Percentiles rank a stretch among this genome's conserved stretches.
Evolutionary conservation across 2,113 vertebrate genomes (phyloP).

Genomic region (Micromys minutus): DNA sequence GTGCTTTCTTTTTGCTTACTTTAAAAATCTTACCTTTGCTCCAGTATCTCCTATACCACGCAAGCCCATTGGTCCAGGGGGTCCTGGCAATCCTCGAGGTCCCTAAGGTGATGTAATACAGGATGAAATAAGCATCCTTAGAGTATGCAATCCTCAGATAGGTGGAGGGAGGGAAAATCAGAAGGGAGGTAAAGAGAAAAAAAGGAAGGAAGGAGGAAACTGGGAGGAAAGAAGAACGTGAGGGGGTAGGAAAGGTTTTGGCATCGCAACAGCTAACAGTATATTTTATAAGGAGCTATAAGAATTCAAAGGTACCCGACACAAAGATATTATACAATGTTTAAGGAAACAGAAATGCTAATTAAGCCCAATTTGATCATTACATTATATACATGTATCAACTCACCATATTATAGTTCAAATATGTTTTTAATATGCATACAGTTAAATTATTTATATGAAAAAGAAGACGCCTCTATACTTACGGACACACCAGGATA

Average conservation of each 20-base stretch:
- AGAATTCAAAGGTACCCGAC: background rate
- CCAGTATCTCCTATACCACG: constrained; percentile 89
- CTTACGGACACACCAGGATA: constrained; percentile 88
- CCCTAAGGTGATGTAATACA: constrained; percentile 83
- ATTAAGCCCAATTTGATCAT: background rate
- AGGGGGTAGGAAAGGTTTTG: background rate
- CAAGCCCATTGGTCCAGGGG: constrained; percentile 87
- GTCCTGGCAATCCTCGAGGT: constrained; percentile 86
- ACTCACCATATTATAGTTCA: background rate
- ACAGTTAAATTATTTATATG: background rate
- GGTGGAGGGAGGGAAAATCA: background rate
- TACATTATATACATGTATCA: background rate
- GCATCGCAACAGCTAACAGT: background rate
- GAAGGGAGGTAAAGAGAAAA: background rate
- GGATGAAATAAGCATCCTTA: background rate
- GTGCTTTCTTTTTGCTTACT: background rate
- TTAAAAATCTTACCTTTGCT: constrained; percentile 85
- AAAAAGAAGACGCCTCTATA: background rate
- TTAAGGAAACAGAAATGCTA: background rate
- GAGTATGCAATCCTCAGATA: background rate
- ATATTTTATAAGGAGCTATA: background rate
- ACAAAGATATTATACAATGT: background rate
- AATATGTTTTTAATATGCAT: background rate
- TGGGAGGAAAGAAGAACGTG: rapidly evolving
- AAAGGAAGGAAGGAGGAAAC: no score